Percentiles rank a stretch among this genome's conserved stretches.
These are phyloP conservation scores for Lepidurus arcticus DNA, from an alignment of 1,140 invertebrate genomes.

Conservation along the genomic window DNA sequence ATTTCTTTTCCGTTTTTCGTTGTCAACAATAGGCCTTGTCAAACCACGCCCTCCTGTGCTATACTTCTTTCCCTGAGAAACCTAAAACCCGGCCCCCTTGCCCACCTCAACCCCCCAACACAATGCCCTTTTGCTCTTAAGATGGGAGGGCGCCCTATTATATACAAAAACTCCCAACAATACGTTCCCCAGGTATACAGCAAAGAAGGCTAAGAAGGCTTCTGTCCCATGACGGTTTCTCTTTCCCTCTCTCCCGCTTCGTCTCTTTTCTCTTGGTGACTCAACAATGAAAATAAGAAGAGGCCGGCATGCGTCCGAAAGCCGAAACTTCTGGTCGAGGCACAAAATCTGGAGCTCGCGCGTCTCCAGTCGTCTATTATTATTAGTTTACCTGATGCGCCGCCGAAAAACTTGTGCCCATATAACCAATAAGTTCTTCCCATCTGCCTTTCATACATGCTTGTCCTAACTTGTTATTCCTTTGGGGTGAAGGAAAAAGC, in stretches of 20 bases:
- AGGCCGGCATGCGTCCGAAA: slow-evolving; percentile 17
- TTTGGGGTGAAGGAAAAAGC: not conserved
- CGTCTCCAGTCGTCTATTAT: not conserved
- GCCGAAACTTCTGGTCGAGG: not conserved
- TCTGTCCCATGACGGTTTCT: slow-evolving; percentile 15
- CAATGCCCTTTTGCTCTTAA: not conserved
- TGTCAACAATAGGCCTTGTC: not conserved
- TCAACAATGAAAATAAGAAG: slow-evolving; percentile 15
- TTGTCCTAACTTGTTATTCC: not conserved
- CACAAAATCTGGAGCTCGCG: slow-evolving; percentile 13
- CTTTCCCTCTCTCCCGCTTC: not conserved
- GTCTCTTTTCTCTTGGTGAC: not conserved
- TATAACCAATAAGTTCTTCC: not conserved
- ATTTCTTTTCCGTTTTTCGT: not conserved
- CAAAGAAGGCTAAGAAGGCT: slow-evolving; percentile 19
- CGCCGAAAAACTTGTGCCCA: not conserved
- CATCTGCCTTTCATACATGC: not conserved
- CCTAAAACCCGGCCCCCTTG: not conserved
- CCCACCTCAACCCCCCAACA: not conserved
- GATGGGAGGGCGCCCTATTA: not conserved
- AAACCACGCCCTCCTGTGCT: not conserved
- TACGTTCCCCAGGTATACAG: slow-evolving; percentile 1
- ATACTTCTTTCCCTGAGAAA: not conserved
- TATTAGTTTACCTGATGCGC: not conserved
- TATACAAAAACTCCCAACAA: not conserved